Conservation (phyloP, 2,113 vertebrate genomes). For the Elephas maximus region DNA sequence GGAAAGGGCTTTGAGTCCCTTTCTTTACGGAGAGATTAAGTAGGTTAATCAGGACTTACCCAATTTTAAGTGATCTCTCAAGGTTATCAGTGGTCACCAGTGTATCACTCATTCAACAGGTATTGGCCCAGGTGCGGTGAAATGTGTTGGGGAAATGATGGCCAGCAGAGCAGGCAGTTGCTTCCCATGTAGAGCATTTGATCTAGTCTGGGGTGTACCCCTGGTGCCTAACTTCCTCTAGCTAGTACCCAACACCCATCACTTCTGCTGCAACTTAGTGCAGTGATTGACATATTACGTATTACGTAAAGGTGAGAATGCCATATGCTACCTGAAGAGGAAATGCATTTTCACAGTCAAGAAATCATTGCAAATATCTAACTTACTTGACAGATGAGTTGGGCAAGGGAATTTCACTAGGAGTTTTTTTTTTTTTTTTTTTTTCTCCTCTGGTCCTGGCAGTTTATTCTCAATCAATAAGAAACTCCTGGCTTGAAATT, state of each 20-base stretch:
- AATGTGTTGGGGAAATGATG: background rate
- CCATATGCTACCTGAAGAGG: background rate
- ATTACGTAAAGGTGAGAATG: background rate
- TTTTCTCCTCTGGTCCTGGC: background rate
- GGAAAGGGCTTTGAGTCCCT: background rate
- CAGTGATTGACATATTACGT: background rate
- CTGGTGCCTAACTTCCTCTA: background rate
- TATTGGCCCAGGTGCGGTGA: background rate
- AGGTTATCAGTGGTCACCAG: background rate
- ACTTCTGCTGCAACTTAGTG: background rate
- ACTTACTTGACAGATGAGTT: conserved; percentile 4
- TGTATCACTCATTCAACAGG: background rate
- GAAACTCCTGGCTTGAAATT: conserved; percentile 49
- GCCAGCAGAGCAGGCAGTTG: background rate
- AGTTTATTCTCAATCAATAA: background rate
- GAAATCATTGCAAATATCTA: conserved; percentile 26
- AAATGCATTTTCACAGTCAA: conserved; percentile 27
- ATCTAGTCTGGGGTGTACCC: background rate
- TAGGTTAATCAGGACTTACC: background rate
- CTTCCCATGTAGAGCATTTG: conserved; percentile 6
- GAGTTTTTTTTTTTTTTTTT: too few species aligned
- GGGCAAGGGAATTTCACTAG: background rate
- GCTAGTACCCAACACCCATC: background rate
- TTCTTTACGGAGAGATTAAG: background rate
- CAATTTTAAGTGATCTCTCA: background rate